Evolutionary conservation across 2,113 vertebrate genomes (phyloP), one percentile per base, ranked within the genome.

Genomic region (Crotalus horridus): DNA sequence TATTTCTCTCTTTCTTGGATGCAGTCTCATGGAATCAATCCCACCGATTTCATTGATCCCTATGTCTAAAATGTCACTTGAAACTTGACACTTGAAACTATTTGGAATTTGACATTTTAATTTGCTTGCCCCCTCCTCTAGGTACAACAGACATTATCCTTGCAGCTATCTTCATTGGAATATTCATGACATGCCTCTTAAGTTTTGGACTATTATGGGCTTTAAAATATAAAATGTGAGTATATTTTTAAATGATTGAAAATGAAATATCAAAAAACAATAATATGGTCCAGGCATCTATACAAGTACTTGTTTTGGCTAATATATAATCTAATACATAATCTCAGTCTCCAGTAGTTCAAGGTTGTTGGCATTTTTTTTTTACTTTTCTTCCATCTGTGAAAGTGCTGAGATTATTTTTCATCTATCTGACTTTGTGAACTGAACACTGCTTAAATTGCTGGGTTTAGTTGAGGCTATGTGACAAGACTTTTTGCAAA

Each of bases 171-270:
- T 85, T 95, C 0, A 1, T 95, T 95, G 97, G 96, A 95, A 89
- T 96, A 46, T 94, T 96, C 85, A 92, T 97, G 88, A 51, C 98
- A 26, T 88, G 96, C 17, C 86, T 98, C 1, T 86, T 96, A 55
- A 46, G 96, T 89, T 53, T 97, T 81, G 93, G 81, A 3, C 90
- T 97, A 94, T 92, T 13, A 0, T 98, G 95, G 64, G 39, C 93
- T 91, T 88, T 97, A 88, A 97, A 95, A 95, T 97, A 95, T 86
- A 95, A 96, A 0, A 1, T 0, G 98, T 98, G 93, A 98, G 98
- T 98, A 92, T 58, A 8, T n/a, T 90, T 91, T 92, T 87, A 24
- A 51, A 55, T 23, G 87, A 15, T 74, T 74, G 46, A 24, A 53
- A 89, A 89, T 43, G 5, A 55, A 94, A 1, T 21, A 33, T 81